Conservation (phyloP, 2,888 invertebrate species). For the Nymphalis polychloros region DNA sequence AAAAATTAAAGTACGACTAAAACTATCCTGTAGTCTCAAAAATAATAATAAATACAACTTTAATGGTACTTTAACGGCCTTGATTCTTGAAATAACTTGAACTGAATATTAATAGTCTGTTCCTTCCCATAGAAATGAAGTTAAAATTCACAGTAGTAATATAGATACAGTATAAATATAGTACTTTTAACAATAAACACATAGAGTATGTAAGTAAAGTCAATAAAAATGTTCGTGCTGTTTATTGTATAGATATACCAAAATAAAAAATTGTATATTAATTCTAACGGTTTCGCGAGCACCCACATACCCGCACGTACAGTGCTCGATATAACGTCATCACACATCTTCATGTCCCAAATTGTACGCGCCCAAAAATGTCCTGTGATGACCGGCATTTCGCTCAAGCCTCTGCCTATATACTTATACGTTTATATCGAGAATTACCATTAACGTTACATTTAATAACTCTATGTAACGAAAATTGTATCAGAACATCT, state of each 20-base stretch:
- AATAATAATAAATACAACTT: no score
- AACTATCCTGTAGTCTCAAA: no score
- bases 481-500: no score
- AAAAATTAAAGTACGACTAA: no score
- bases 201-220: neutral
- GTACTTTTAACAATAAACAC: neutral
- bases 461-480: neutral
- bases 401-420: neutral
- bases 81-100: no score
- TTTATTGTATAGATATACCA: neutral
- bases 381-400: slow-evolving; percentile 28
- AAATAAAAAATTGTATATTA: slow-evolving; percentile 8
- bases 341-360: slow-evolving; percentile 43
- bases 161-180: no score
- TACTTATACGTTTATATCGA: no score
- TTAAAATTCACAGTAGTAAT: no score
- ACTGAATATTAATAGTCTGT: no score
- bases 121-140: no score
- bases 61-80: no score
- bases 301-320: slow-evolving; percentile 56
- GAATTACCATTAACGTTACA: no score
- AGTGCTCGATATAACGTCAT: slow-evolving; percentile 44
- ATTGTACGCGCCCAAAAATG: slow-evolving; percentile 29
- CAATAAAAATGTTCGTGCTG: neutral
- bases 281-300: slow-evolving; percentile 63